Evolutionary conservation across 2,888 invertebrate species (phyloP).

Genomic region (Volucella inanis): DNA sequence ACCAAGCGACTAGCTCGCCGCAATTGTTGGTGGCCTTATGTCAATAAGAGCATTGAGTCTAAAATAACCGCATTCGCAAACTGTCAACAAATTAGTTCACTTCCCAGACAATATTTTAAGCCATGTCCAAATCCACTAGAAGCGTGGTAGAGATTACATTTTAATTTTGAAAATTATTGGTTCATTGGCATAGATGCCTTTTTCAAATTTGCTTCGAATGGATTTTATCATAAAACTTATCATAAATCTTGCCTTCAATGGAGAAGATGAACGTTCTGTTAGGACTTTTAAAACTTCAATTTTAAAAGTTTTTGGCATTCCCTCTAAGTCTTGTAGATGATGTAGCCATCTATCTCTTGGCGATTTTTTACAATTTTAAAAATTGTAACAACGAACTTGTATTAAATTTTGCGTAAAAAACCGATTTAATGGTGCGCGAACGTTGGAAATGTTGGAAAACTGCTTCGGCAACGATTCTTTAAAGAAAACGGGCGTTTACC

Average conservation of each 20-base stretch:
- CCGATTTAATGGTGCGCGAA: too few species aligned
- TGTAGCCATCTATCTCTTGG: too few species aligned
- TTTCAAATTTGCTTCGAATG: slow-evolving; percentile 82
- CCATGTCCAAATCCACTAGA: slow-evolving; percentile 75
- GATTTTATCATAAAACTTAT: too few species aligned
- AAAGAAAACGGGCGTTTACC: too few species aligned
- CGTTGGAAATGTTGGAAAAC: too few species aligned
- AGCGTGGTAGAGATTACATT: slow-evolving; percentile 79
- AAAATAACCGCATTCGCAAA: slow-evolving; percentile 13
- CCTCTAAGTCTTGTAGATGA: too few species aligned
- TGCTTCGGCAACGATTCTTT: too few species aligned
- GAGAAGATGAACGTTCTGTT: slow-evolving; percentile 75
- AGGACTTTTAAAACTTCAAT: slow-evolving; percentile 65
- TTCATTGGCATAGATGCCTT: slow-evolving; percentile 80
- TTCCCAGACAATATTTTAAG: slow-evolving; percentile 9
- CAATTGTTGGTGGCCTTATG: slow-evolving; percentile 46
- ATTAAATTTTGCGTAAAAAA: too few species aligned
- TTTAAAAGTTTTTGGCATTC: too few species aligned
- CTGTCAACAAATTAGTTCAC: slow-evolving; percentile 16
- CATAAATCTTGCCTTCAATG: slow-evolving; percentile 76
- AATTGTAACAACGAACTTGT: too few species aligned
- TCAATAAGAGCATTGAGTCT: slow-evolving; percentile 31
- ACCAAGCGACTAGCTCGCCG: slow-evolving; percentile 45
- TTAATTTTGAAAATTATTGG: slow-evolving; percentile 80
- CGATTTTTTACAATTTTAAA: too few species aligned